Evolutionary conservation across 2,113 vertebrate genomes (phyloP), one percentile per base, ranked within the genome.

Genomic region (Beaufortia kweichowensis): DNA sequence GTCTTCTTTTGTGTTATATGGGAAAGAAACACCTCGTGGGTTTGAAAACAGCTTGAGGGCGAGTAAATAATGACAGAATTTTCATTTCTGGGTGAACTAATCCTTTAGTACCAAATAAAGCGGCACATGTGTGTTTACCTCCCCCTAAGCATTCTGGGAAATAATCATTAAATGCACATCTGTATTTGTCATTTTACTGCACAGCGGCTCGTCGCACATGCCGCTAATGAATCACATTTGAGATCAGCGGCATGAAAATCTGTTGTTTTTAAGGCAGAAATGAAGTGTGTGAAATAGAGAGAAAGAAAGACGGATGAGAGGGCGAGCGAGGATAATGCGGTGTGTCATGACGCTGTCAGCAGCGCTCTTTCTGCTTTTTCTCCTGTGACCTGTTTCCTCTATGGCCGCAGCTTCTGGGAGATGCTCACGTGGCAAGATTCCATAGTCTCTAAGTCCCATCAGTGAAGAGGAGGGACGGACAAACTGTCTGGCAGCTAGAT

Each of bases 401-500:
- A 56, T 43, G 63, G 56, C 60, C 33, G 3, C 8, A 39, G 35
- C 1, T 74, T 39, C 46, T 81, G 33, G 6, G 24, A 68, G 62
- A 33, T 64, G 72, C 75, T 63, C 68, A 67, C 43, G 26, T 31
- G 24, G 33, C 75, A 72, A 43, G n/a, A 63, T 61, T 66, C 63
- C 79, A 69, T n/a, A 56, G 9, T 77, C 53, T 64, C 75, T 73
- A 61, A 77, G 56, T 68, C 76, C 33, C 66, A 60, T 55, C 67
- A 33, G 39, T 60, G 67, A 39, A 62, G 60, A 63, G 29, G 6
- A 50, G 39, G 28, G 53, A 77, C 33, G 19, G n/a, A 8, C 15
- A 8, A 76, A 64, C 33, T 59, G 66, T 48, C 65, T 76, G 61
- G 41, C 67, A 73, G 69, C 29, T 74, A 75, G 79, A 62, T 48